Percentiles rank a stretch among this genome's conserved stretches.
Conservation (phyloP, 2,888 invertebrate species). For the Lithosia quadra region DNA sequence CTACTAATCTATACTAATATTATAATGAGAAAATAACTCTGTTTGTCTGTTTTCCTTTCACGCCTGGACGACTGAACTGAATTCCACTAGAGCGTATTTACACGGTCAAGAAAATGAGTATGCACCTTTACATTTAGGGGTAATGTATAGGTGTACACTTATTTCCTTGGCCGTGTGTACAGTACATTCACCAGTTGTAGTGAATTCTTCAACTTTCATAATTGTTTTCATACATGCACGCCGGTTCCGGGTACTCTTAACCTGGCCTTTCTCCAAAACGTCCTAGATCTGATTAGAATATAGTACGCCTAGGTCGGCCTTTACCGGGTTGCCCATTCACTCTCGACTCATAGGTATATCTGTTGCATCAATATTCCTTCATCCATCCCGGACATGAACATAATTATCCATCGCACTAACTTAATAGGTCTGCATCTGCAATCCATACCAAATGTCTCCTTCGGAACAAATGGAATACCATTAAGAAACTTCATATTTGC, state of each 20-base stretch:
- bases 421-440: neutral
- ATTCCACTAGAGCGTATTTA: neutral
- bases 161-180: neutral
- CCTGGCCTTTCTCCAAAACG: too few species aligned
- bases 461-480: neutral
- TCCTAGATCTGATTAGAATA: too few species aligned
- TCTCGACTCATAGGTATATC: too few species aligned
- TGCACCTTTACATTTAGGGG: neutral
- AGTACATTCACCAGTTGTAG: neutral
- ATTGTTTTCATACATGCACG: too few species aligned
- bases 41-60: neutral
- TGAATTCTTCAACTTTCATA: neutral
- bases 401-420: neutral
- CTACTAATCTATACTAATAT: neutral
- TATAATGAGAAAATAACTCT: neutral
- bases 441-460: neutral
- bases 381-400: too few species aligned
- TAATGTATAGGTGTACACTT: neutral
- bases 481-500: neutral
- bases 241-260: too few species aligned
- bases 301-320: too few species aligned
- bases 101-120: neutral
- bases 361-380: too few species aligned
- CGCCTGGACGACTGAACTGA: neutral
- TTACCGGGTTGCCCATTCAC: too few species aligned